phyloP scores from a whole-genome alignment of 1,140 invertebrate species.

The Bombus pyrosoma region DNA sequence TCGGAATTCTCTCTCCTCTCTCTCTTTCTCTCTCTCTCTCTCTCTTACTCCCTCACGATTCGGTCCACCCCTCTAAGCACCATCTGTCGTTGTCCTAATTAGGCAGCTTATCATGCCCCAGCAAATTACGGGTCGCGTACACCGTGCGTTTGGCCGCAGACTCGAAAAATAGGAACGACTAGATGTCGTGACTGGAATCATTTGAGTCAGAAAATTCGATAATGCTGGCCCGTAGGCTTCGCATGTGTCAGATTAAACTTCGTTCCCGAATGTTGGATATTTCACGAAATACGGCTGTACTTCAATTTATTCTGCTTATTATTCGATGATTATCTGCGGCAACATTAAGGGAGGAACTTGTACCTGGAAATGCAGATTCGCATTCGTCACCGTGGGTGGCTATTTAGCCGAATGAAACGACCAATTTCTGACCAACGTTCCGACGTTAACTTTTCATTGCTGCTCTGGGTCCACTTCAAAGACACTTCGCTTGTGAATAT shows the following conservation, averaged over 20 bases:
- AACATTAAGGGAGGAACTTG: no score
- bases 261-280: not conserved
- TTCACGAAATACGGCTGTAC: not conserved
- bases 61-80: conserved; percentile 34
- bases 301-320: conserved; percentile 12
- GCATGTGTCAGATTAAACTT: conserved; percentile 10
- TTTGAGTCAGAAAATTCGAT: conserved; percentile 21
- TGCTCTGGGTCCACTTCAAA: no score
- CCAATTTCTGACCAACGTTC: no score
- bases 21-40: not conserved
- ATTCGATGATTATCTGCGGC: not conserved
- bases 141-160: conserved; percentile 28
- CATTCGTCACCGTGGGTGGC: not conserved
- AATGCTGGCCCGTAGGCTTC: not conserved
- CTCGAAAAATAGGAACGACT: conserved; percentile 44
- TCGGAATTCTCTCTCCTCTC: conserved; percentile 15
- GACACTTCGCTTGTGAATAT: no score
- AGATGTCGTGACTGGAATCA: not conserved
- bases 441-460: no score
- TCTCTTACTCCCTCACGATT: not conserved
- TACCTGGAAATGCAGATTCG: not conserved
- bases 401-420: not conserved
- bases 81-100: conserved; percentile 65
- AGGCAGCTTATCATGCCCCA: conserved; percentile 56
- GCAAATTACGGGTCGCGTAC: conserved; percentile 51